A percentile compares a stretch with the other conserved stretches of the same genome.
Conservation (phyloP, 2,888 invertebrate genomes). For the Pristionchus arcanus region DNA sequence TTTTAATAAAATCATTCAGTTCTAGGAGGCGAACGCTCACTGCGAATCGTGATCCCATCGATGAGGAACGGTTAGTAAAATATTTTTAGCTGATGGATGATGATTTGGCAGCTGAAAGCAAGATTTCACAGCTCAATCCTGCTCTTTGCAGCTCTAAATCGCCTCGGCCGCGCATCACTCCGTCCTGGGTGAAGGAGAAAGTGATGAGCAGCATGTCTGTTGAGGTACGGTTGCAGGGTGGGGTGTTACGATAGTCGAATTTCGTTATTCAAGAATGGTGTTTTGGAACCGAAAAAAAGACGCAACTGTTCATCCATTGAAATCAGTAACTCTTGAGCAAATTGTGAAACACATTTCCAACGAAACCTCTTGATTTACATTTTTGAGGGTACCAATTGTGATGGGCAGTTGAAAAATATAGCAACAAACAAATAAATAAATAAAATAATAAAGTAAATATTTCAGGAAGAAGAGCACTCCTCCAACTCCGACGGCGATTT, state of each 20-base stretch:
- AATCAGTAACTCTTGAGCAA: neutral
- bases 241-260: neutral
- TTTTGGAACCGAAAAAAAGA: neutral
- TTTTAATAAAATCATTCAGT: too few relatives aligned
- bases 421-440: neutral
- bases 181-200: conserved; percentile 78
- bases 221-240: conserved; percentile 66
- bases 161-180: conserved; percentile 76
- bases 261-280: too few relatives aligned
- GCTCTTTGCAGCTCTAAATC: conserved; percentile 65
- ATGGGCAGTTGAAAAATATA: neutral
- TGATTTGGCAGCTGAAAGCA: neutral
- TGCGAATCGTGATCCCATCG: conserved; percentile 23
- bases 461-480: conserved; percentile 42
- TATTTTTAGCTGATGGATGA: neutral
- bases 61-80: neutral
- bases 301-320: neutral
- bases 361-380: neutral
- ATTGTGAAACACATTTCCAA: neutral
- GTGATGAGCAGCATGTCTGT: conserved; percentile 77
- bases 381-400: too few relatives aligned
- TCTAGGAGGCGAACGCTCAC: conserved; percentile 29
- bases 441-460: neutral
- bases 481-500: conserved; percentile 65
- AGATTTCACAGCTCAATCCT: neutral